Evolutionary conservation across 2,797 vertebrate species (phyloP), one percentile per base, ranked within the genome.

Genomic region (Bovichtus variegatus): DNA sequence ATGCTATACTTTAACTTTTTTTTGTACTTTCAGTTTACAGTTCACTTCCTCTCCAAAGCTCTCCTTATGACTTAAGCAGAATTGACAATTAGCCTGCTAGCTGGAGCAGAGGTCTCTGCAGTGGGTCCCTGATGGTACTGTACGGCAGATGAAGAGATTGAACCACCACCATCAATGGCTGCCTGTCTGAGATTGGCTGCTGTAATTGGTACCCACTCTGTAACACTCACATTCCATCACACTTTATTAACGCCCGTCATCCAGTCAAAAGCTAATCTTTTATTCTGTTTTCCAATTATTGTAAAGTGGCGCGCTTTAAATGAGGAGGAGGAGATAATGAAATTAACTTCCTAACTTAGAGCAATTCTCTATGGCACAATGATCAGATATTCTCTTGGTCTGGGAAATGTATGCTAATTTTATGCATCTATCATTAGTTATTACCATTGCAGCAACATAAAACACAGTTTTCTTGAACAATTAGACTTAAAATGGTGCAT

Each of bases 321-420:
- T 9, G 92, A 96, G 92, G 91, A 94, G 95, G 95, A 96, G 95
- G 95, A 97, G 96, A 97, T 97, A 97, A 98, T 96, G 93, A 96
- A 95, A 97, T 97, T 97, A 99, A 96, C 95, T 96, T 96, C 94
- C 94, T 94, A 97, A 97, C 96, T 97, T 96, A 95, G 94, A 97
- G 95, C 94, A 98, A 97, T 98, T 95, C 97, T 99, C 96, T 85
- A 84, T 94, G 96, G 96, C 96, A 96, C 94, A 94, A 96, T 95
- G 94, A 96, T 96, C 96, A 96, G 96, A 97, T 96, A 96, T 96
- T 97, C 95, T 97, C 94, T 93, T 95, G 93, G 96, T 93, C 96
- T 96, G 86, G 89, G 93, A 96, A 98, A 99, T 97, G 93, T 97
- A 99, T 98, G 97, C 95, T 95, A 98, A 99, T 98, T 97, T 95